phyloP scores from a whole-genome alignment of 2,888 invertebrate genomes.

The Lasioglossum lativentre region DNA sequence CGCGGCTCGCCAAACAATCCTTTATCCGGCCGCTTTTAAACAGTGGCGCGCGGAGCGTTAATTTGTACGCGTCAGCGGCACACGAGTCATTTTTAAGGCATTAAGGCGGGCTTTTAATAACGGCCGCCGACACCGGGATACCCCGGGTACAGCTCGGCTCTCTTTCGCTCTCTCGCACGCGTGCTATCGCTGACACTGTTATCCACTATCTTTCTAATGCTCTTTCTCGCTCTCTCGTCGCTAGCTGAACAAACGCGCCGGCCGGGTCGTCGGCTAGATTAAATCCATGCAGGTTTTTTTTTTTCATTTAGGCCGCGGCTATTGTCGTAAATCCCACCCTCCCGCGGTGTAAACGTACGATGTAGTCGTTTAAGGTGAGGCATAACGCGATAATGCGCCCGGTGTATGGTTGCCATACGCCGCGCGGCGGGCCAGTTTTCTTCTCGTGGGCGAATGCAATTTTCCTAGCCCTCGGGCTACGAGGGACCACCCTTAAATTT shows the following conservation, averaged over 20 bases:
- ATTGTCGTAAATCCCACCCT: conserved; percentile 53
- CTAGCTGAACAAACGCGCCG: conserved; percentile 15
- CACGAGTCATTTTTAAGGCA: conserved; percentile 43
- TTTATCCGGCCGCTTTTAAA: neutral
- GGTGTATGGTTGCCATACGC: conserved; percentile 8
- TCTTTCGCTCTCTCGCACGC: neutral
- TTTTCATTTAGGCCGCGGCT: conserved; percentile 53
- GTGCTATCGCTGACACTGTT: neutral
- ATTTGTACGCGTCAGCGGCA: conserved; percentile 43
- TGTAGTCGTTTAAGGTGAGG: conserved; percentile 65
- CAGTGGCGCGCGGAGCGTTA: conserved; percentile 7
- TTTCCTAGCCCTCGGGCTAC: conserved; percentile 58
- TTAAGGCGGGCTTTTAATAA: conserved; percentile 48
- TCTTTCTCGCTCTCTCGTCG: neutral
- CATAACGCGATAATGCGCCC: conserved; percentile 69
- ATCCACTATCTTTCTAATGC: neutral
- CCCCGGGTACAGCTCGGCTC: neutral
- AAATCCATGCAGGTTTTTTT: conserved; percentile 45
- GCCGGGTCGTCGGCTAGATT: conserved; percentile 53
- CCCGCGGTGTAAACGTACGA: conserved; percentile 59
- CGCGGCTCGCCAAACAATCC: neutral
- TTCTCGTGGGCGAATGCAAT: conserved; percentile 68
- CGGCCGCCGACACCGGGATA: neutral
- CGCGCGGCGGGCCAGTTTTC: conserved; percentile 54
- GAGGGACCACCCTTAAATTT: conserved; percentile 55